Evolutionary conservation across 2,797 vertebrate genomes (phyloP).

Genomic region (Sebastes variabilis): DNA sequence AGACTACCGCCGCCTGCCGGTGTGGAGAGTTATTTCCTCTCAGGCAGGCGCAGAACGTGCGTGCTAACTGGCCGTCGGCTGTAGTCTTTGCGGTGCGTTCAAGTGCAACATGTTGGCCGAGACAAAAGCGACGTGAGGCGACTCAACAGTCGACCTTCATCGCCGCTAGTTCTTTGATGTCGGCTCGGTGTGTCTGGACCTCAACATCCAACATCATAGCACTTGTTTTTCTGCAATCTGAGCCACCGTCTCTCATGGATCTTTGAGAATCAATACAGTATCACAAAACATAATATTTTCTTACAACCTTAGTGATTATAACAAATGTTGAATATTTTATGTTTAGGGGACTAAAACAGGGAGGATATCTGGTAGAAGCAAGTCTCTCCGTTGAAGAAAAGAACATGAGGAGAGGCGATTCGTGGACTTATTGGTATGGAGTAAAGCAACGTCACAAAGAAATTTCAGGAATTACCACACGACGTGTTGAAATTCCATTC

Average conservation of each 20-base stretch:
- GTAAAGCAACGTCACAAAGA: constrained; percentile 18
- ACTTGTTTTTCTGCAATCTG: too few relatives aligned
- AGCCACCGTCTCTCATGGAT: rapidly evolving
- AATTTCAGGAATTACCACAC: rapidly evolving
- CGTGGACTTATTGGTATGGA: constrained; percentile 2
- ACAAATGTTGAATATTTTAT: neutral
- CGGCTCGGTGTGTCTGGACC: rapidly evolving
- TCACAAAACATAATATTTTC: too few relatives aligned
- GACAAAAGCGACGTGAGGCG: rapidly evolving
- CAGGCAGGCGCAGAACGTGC: too few relatives aligned
- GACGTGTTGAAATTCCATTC: rapidly evolving
- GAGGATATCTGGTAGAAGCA: constrained; percentile 67
- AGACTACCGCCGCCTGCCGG: too few relatives aligned
- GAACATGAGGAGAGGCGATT: rapidly evolving
- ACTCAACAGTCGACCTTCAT: rapidly evolving
- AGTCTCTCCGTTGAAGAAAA: constrained; percentile 30
- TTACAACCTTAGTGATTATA: neutral
- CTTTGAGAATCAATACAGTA: too few relatives aligned
- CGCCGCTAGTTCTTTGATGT: rapidly evolving
- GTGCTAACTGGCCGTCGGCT: too few relatives aligned
- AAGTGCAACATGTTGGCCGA: rapidly evolving
- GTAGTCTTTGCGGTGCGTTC: too few relatives aligned
- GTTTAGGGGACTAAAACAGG: constrained; percentile 34
- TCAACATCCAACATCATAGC: too few relatives aligned
- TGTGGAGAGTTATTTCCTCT: too few relatives aligned